These are phyloP conservation scores for Subanguina moxae DNA, from an alignment of 1,140 invertebrate genomes.

Conservation along the genomic window DNA sequence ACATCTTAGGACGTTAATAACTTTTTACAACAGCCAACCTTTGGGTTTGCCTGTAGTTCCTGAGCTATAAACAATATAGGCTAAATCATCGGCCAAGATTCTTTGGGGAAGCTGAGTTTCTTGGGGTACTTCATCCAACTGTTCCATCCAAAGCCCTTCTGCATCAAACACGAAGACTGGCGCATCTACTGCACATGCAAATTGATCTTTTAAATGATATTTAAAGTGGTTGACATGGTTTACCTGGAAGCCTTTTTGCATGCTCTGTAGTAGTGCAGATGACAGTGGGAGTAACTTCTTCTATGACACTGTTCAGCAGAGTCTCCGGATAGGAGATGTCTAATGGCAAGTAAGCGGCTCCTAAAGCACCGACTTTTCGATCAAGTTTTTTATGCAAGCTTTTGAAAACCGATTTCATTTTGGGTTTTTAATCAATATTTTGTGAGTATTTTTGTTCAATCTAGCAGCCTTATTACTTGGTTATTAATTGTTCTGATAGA, in stretches of 20 bases:
- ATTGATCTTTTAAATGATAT: neutral
- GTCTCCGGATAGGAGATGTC: slow-evolving; percentile 62
- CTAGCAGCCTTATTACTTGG: too few relatives aligned
- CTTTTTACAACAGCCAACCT: slow-evolving; percentile 42
- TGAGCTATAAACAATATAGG: slow-evolving; percentile 61
- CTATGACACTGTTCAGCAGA: slow-evolving; percentile 60
- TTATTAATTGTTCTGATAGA: too few relatives aligned
- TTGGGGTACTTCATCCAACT: slow-evolving; percentile 12
- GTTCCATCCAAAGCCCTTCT: slow-evolving; percentile 15
- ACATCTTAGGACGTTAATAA: neutral
- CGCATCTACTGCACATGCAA: neutral
- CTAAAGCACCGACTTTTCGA: too few relatives aligned
- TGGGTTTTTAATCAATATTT: neutral
- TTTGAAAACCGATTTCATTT: neutral
- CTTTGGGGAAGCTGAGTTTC: slow-evolving; percentile 12
- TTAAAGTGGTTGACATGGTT: slow-evolving; percentile 12
- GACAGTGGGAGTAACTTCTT: slow-evolving; percentile 59
- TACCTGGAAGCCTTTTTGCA: slow-evolving; percentile 46
- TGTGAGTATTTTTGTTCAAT: too few relatives aligned
- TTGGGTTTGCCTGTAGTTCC: slow-evolving; percentile 66
- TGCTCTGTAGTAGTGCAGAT: slow-evolving; percentile 56
- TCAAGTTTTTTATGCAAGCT: too few relatives aligned
- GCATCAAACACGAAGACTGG: slow-evolving; percentile 17
- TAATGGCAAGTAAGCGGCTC: slow-evolving; percentile 62
- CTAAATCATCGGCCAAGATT: slow-evolving; percentile 60